Percentiles rank a stretch among this genome's conserved stretches.
Evolutionary conservation across 2,888 invertebrate genomes (phyloP).

Genomic region (Ectemnius continuus): DNA sequence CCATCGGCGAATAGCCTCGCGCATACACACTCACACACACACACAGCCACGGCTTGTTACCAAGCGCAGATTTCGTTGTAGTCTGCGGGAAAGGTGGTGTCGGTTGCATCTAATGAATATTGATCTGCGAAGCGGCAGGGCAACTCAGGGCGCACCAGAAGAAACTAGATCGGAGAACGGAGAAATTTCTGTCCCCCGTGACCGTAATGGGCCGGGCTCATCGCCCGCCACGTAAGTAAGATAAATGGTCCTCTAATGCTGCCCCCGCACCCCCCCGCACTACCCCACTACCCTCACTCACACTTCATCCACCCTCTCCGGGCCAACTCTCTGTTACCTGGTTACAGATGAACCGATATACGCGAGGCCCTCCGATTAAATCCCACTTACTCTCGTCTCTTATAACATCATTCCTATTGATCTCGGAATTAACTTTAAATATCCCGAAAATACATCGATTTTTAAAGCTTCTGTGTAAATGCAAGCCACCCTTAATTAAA

Average conservation of each 20-base stretch:
- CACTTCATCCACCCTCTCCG: too few relatives aligned
- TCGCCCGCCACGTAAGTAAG: constrained; percentile 71
- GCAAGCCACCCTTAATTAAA: too few relatives aligned
- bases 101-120: constrained; percentile 56
- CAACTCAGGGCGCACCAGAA: constrained; percentile 40
- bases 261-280: not conserved
- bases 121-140: constrained; percentile 49
- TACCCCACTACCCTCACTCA: too few relatives aligned
- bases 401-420: not conserved
- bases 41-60: too few relatives aligned
- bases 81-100: not conserved
- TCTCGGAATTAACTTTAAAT: too few relatives aligned
- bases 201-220: constrained; percentile 67
- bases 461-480: too few relatives aligned
- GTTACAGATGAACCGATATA: constrained; percentile 57
- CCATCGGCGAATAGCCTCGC: constrained; percentile 3
- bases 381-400: constrained; percentile 25
- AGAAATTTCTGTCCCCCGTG: constrained; percentile 69
- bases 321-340: constrained; percentile 58
- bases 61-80: too few relatives aligned
- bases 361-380: constrained; percentile 43
- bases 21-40: not conserved
- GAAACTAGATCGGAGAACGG: constrained; percentile 61
- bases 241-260: constrained; percentile 72
- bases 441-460: too few relatives aligned